These are phyloP conservation scores for Scaptomyza tumidula DNA, from an alignment of 2,888 invertebrate genomes.

Conservation along the genomic window DNA sequence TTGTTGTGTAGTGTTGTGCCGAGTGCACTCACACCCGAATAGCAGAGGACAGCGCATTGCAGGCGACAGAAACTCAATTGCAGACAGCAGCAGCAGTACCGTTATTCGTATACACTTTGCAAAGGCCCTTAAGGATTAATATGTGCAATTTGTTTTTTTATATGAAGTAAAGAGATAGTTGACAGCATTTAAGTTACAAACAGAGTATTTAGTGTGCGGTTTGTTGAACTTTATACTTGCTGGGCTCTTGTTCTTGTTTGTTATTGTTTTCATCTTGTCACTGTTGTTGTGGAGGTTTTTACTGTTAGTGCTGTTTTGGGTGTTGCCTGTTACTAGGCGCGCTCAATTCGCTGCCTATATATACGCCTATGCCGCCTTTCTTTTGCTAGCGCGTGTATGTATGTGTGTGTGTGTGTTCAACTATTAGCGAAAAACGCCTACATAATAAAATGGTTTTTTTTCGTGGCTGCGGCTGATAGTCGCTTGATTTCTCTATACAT, in stretches of 20 bases:
- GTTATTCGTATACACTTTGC: background rate
- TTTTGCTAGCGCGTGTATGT: background rate
- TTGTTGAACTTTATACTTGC: background rate
- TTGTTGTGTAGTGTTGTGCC: slow-evolving; percentile 22
- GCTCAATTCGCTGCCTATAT: slow-evolving; percentile 11
- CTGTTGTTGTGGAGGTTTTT: slow-evolving; percentile 9
- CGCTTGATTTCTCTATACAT: slow-evolving; percentile 2
- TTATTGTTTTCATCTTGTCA: slow-evolving; percentile 5
- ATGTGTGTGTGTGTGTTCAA: slow-evolving; percentile 3
- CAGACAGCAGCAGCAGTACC: slow-evolving; percentile 6
- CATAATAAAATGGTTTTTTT: slow-evolving; percentile 25
- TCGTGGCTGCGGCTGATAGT: slow-evolving; percentile 8
- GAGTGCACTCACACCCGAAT: slow-evolving; percentile 47
- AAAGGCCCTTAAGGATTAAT: background rate
- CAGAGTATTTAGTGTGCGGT: slow-evolving; percentile 3
- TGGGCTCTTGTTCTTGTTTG: slow-evolving; percentile 5
- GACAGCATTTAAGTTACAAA: background rate
- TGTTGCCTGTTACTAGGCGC: slow-evolving; percentile 37
- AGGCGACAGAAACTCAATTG: background rate
- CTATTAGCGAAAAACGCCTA: slow-evolving; percentile 53
- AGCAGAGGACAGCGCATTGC: slow-evolving; percentile 3
- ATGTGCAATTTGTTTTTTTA: background rate
- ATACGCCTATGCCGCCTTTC: background rate
- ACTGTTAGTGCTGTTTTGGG: slow-evolving; percentile 15
- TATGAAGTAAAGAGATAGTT: too few species aligned